Percentiles rank a stretch among this genome's conserved stretches.
Evolutionary conservation across 2,888 invertebrate genomes (phyloP).

Genomic region (Litoditis marina): DNA sequence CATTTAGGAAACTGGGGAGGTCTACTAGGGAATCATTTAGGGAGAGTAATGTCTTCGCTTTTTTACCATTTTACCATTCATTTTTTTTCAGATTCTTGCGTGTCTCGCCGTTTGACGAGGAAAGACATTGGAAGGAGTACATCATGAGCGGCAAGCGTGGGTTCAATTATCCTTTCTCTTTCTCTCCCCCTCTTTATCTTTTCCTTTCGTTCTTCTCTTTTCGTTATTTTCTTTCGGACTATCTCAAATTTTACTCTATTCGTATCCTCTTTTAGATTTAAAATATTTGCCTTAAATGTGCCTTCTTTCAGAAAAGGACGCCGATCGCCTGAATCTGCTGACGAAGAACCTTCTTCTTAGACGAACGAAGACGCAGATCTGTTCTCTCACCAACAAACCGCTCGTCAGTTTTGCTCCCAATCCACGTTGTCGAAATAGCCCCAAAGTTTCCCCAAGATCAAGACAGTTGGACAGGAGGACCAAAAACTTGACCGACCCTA

Average conservation of each 20-base stretch:
- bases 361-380: slow-evolving; percentile 77
- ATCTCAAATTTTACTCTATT: neutral
- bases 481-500: no score
- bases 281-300: neutral
- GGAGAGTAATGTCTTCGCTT: neutral
- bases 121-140: slow-evolving; percentile 86
- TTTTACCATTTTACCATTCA: neutral
- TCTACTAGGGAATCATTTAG: no score
- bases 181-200: neutral
- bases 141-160: slow-evolving; percentile 68
- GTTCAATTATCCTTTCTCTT: neutral
- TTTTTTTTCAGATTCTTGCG: slow-evolving; percentile 71
- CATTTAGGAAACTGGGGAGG: no score
- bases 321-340: slow-evolving; percentile 76
- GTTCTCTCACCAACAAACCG: slow-evolving; percentile 60
- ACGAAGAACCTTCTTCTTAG: slow-evolving; percentile 81
- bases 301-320: slow-evolving; percentile 29
- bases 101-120: slow-evolving; percentile 84
- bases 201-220: no score
- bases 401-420: slow-evolving; percentile 37
- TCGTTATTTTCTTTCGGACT: neutral
- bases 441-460: no score
- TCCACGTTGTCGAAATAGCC: slow-evolving; percentile 1
- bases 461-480: no score
- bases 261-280: no score